phyloP scores from a whole-genome alignment of 2,113 vertebrate species.

The Actinemys pallida region DNA sequence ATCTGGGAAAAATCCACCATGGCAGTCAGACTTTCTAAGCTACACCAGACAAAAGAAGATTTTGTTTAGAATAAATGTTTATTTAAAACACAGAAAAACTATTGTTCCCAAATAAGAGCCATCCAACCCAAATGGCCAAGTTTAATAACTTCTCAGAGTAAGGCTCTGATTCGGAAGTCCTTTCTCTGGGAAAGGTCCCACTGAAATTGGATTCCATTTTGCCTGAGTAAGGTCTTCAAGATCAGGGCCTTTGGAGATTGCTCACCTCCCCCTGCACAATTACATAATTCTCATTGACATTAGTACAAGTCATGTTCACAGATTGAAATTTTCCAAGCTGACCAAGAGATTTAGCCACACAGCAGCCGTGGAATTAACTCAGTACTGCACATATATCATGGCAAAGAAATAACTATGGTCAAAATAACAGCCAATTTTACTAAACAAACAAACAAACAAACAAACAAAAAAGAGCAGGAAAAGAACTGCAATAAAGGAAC shows the following conservation, averaged over 20 bases:
- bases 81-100: not conserved
- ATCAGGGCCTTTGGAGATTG: not conserved
- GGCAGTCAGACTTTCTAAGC: rapidly evolving
- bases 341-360: not conserved
- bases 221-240: rapidly evolving
- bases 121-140: not conserved
- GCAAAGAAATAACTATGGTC: not conserved
- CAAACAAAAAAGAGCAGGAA: not conserved
- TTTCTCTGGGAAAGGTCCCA: not conserved
- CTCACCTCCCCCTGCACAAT: not conserved
- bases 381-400: rapidly evolving
- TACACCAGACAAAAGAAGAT: not conserved
- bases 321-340: rapidly evolving
- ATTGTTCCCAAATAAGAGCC: not conserved
- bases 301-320: not conserved
- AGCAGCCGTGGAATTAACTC: not conserved
- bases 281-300: not conserved
- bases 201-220: not conserved
- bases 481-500: not conserved
- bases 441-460: not conserved
- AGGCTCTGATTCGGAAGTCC: not conserved
- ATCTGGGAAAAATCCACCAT: rapidly evolving
- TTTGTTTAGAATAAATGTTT: not conserved
- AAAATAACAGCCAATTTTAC: not conserved
- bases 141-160: not conserved